Conservation (phyloP, 1,140 invertebrate species). For the Goniozus legneri region DNA sequence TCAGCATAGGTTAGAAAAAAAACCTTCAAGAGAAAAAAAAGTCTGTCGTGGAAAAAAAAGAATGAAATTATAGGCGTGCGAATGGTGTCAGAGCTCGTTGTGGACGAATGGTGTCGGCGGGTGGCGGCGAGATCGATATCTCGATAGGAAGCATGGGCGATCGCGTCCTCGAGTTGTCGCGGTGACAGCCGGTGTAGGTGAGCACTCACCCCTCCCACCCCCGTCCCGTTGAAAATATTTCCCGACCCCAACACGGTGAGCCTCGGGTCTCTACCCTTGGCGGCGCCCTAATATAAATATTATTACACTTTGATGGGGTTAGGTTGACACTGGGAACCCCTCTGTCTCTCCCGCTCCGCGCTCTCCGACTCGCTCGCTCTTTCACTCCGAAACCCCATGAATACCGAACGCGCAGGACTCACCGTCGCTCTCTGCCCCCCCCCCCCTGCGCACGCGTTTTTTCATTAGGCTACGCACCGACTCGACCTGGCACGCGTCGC, state of each 20-base stretch:
- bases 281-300: slow-evolving; percentile 55
- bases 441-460: slow-evolving; percentile 29
- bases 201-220: too few relatives aligned
- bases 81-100: slow-evolving; percentile 19
- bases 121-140: slow-evolving; percentile 30
- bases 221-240: slow-evolving; percentile 12
- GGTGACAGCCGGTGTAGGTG: too few relatives aligned
- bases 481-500: slow-evolving; percentile 35
- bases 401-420: too few relatives aligned
- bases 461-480: slow-evolving; percentile 42
- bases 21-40: too few relatives aligned
- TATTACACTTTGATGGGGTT: slow-evolving; percentile 56
- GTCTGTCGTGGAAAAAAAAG: too few relatives aligned
- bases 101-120: too few relatives aligned
- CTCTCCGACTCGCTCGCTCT: too few relatives aligned
- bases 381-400: slow-evolving; percentile 22
- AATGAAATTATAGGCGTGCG: too few relatives aligned
- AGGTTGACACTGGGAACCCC: slow-evolving; percentile 43
- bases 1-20: too few relatives aligned
- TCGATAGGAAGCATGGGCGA: slow-evolving; percentile 5
- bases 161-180: too few relatives aligned
- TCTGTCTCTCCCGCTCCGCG: not conserved
- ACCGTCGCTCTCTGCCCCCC: not conserved
- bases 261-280: slow-evolving; percentile 35
- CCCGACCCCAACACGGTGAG: slow-evolving; percentile 25